Evolutionary conservation across 2,797 vertebrate genomes (phyloP).

Genomic region (Sebastes cheni): DNA sequence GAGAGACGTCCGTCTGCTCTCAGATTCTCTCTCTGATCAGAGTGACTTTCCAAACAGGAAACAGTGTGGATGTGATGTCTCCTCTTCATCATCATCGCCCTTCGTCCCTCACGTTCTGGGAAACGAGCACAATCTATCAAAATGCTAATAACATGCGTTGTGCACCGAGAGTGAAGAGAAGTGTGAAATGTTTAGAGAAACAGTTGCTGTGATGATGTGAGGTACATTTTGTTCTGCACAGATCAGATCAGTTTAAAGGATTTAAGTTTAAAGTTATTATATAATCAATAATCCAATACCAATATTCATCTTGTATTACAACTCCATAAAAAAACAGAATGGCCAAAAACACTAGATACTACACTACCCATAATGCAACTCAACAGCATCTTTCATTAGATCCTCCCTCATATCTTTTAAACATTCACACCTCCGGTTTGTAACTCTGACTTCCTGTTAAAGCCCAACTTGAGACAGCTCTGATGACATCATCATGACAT

Average conservation of each 20-base stretch:
- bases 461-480: neutral
- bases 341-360: neutral
- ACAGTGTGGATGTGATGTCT: neutral
- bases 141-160: neutral
- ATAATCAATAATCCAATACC: too few species aligned
- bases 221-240: neutral
- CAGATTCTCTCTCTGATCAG: too few species aligned
- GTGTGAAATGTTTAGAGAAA: neutral
- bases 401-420: neutral
- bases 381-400: neutral
- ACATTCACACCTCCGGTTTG: neutral
- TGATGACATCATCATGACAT: neutral
- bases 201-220: neutral
- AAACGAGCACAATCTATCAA: neutral
- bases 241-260: neutral
- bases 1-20: neutral
- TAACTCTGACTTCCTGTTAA: neutral
- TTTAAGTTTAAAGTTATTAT: neutral
- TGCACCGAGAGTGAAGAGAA: neutral
- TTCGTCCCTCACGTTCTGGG: neutral
- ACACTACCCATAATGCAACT: constrained; percentile 11
- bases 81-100: neutral
- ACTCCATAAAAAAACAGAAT: neutral
- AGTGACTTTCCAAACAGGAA: neutral
- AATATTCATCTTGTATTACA: too few species aligned